phyloP scores from a whole-genome alignment of 2,888 invertebrate species.

The Eremobia ochroleuca region DNA sequence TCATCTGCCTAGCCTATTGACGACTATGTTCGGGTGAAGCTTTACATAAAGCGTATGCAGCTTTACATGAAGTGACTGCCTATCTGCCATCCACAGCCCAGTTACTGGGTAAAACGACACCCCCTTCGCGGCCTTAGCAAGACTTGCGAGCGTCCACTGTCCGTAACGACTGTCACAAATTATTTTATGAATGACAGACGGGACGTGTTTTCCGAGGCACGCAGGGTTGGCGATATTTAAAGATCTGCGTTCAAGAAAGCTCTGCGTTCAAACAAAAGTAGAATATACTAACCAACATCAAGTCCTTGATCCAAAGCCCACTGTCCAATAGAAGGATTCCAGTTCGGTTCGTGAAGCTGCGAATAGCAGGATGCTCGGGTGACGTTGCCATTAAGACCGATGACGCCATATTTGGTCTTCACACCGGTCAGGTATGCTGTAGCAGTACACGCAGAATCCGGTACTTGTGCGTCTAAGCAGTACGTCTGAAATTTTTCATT shows the following conservation, averaged over 20 bases:
- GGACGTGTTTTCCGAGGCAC: not conserved
- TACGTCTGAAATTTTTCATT: constrained; percentile 86
- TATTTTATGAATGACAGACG: not conserved
- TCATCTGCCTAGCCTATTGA: not conserved
- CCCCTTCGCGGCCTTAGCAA: not conserved
- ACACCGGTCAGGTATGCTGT: constrained; percentile 94
- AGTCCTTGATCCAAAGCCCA: constrained; percentile 92
- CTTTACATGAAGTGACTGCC: not conserved
- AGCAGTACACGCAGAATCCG: constrained; percentile 94
- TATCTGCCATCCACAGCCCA: not conserved
- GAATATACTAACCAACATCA: constrained; percentile 84
- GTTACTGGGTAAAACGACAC: not conserved
- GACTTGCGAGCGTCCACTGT: not conserved
- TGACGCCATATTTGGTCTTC: constrained; percentile 93
- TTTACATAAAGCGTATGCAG: too few relatives aligned
- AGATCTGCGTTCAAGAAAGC: not conserved
- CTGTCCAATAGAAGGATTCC: constrained; percentile 92
- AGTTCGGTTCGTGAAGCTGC: constrained; percentile 91
- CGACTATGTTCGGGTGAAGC: too few relatives aligned
- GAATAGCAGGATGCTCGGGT: constrained; percentile 92
- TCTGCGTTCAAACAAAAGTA: not conserved
- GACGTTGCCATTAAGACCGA: constrained; percentile 93
- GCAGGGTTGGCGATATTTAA: not conserved
- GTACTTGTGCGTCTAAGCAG: constrained; percentile 92
- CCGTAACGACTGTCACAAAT: not conserved